phyloP scores from a whole-genome alignment of 2,888 invertebrate species.

The Drosophila meridionalis region DNA sequence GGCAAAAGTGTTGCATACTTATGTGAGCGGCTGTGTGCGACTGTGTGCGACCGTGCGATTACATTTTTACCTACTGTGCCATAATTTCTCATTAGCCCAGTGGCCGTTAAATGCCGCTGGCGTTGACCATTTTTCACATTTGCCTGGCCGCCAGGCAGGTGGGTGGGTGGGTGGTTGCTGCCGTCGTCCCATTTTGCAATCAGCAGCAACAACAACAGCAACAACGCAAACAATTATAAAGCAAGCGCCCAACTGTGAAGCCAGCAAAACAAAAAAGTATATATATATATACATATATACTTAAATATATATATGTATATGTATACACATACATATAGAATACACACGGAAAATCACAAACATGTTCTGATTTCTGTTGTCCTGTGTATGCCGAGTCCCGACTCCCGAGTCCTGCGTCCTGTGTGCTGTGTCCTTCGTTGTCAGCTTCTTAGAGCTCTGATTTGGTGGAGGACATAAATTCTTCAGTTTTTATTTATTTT shows the following conservation, averaged over 20 bases:
- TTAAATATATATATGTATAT: not conserved
- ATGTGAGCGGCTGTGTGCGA: constrained; percentile 6
- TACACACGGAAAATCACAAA: constrained; percentile 51
- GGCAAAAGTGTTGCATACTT: constrained; percentile 55
- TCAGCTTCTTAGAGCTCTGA: constrained; percentile 34
- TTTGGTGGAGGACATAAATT: constrained; percentile 59
- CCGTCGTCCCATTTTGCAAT: constrained; percentile 34
- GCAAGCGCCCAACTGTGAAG: constrained; percentile 38
- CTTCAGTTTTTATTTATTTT: constrained; percentile 72
- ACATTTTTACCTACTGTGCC: constrained; percentile 65
- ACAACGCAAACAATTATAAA: constrained; percentile 56
- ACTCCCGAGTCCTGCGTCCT: not conserved
- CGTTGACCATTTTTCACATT: constrained; percentile 62
- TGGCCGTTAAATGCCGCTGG: constrained; percentile 72
- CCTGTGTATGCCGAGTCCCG: constrained; percentile 5
- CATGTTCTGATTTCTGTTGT: constrained; percentile 50
- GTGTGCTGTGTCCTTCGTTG: constrained; percentile 23
- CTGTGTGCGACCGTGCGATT: constrained; percentile 24
- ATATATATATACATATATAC: not conserved
- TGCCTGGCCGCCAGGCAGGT: constrained; percentile 17
- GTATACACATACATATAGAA: not conserved
- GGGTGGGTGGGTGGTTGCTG: too few relatives aligned
- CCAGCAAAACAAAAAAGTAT: constrained; percentile 31
- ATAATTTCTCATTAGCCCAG: constrained; percentile 84
- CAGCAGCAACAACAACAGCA: constrained; percentile 31